Percentiles rank a stretch among this genome's conserved stretches.
Evolutionary conservation across 2,888 invertebrate species (phyloP).

Genomic region (Melanchra persicariae): DNA sequence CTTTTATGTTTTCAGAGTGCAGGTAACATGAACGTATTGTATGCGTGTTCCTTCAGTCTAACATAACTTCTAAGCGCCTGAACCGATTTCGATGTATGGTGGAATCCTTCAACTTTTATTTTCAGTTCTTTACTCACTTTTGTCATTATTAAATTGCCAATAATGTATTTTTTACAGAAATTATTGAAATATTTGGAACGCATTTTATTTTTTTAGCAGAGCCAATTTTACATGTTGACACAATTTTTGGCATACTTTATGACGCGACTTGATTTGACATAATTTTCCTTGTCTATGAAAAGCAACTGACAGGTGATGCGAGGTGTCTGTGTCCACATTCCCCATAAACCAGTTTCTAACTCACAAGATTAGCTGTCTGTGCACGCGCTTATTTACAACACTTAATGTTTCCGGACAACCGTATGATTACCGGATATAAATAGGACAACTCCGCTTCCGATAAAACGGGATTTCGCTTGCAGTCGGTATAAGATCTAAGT

Average conservation of each 20-base stretch:
- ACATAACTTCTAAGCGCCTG: too few relatives aligned
- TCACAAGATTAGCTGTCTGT: slow-evolving; percentile 26
- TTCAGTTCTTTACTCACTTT: too few relatives aligned
- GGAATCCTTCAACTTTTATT: too few relatives aligned
- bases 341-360: slow-evolving; percentile 29
- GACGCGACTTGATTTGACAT: background rate
- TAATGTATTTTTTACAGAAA: too few relatives aligned
- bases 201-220: too few relatives aligned
- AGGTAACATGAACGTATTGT: too few relatives aligned
- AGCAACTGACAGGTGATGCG: background rate
- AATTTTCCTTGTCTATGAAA: background rate
- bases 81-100: too few relatives aligned
- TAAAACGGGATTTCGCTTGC: slow-evolving; percentile 9
- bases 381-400: slow-evolving; percentile 28
- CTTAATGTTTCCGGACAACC: slow-evolving; percentile 41
- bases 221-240: background rate
- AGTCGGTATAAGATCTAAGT: background rate
- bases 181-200: too few relatives aligned
- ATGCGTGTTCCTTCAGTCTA: too few relatives aligned
- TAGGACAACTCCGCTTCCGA: slow-evolving; percentile 21
- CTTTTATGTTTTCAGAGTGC: too few relatives aligned
- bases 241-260: background rate
- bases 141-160: too few relatives aligned
- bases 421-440: slow-evolving; percentile 37
- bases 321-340: slow-evolving; percentile 1